phyloP scores from a whole-genome alignment of 2,888 invertebrate species.

The Latrodectus elegans region DNA sequence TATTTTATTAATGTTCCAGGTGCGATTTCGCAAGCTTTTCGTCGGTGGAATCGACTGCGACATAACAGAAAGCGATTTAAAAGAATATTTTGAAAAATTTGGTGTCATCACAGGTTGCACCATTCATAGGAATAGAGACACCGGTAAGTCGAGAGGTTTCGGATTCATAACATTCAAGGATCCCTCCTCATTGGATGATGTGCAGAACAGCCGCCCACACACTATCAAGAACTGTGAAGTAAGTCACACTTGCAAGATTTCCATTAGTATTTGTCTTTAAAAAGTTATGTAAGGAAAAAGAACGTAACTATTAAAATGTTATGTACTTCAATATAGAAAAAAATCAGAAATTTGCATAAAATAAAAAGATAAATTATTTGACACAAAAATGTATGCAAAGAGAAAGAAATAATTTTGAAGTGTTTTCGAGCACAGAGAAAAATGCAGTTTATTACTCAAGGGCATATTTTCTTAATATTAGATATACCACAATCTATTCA shows the following conservation, averaged over 20 bases:
- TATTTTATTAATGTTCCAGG: constrained; percentile 12
- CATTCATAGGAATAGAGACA: constrained; percentile 83
- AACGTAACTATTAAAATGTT: no score
- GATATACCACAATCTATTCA: no score
- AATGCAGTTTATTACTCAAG: no score
- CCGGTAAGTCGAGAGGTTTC: constrained; percentile 94
- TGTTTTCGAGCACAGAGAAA: no score
- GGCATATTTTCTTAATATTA: no score
- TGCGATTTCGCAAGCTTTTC: constrained; percentile 79
- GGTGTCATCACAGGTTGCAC: constrained; percentile 74
- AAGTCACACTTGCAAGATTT: background rate
- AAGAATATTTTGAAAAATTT: constrained; percentile 91
- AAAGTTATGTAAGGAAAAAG: no score
- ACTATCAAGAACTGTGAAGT: constrained; percentile 48
- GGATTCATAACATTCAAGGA: constrained; percentile 95
- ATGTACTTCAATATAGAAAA: no score
- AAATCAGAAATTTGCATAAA: no score
- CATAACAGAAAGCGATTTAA: constrained; percentile 93
- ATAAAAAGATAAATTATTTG: no score
- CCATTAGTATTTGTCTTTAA: no score
- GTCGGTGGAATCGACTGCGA: constrained; percentile 95
- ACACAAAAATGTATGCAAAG: no score
- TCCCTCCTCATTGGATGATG: constrained; percentile 92
- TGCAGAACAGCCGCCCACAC: constrained; percentile 75
- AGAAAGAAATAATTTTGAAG: no score